phyloP scores from a whole-genome alignment of 2,113 vertebrate genomes.

The Ascaphus truei region DNA sequence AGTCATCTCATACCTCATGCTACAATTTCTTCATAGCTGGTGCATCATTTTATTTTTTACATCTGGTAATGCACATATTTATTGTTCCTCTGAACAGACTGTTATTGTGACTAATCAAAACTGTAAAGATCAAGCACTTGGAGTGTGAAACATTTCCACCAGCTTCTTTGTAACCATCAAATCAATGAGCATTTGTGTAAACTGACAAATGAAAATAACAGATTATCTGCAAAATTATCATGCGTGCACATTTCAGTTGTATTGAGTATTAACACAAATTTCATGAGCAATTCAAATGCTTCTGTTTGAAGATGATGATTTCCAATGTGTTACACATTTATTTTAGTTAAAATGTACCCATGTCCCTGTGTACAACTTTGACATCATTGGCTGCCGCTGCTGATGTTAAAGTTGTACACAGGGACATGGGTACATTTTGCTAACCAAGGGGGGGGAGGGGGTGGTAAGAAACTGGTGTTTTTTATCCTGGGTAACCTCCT shows the following conservation, averaged over 20 bases:
- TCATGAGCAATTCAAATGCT: constrained; percentile 9
- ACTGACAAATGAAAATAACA: constrained; percentile 39
- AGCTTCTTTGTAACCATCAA: constrained; percentile 43
- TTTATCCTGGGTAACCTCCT: no score
- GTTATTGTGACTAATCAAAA: constrained; percentile 43
- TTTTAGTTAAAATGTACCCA: no score
- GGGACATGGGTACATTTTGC: no score
- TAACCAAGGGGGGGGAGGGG: no score
- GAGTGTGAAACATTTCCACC: constrained; percentile 33
- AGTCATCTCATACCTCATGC: constrained; percentile 39
- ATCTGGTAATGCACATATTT: constrained; percentile 40
- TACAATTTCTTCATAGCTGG: constrained; percentile 20
- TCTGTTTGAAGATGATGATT: constrained; percentile 6
- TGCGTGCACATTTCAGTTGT: constrained; percentile 25
- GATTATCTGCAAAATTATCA: constrained; percentile 38
- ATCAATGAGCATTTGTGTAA: constrained; percentile 32
- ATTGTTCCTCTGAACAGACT: constrained; percentile 44
- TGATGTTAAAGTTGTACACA: no score
- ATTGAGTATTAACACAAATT: constrained; percentile 24
- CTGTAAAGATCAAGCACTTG: constrained; percentile 40
- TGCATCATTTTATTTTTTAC: constrained; percentile 33
- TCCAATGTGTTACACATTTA: no score
- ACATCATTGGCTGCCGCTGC: no score
- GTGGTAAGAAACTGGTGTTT: no score
- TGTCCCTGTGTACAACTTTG: no score